phyloP scores from a whole-genome alignment of 2,113 vertebrate genomes.

The Nothoprocta pentlandii region DNA sequence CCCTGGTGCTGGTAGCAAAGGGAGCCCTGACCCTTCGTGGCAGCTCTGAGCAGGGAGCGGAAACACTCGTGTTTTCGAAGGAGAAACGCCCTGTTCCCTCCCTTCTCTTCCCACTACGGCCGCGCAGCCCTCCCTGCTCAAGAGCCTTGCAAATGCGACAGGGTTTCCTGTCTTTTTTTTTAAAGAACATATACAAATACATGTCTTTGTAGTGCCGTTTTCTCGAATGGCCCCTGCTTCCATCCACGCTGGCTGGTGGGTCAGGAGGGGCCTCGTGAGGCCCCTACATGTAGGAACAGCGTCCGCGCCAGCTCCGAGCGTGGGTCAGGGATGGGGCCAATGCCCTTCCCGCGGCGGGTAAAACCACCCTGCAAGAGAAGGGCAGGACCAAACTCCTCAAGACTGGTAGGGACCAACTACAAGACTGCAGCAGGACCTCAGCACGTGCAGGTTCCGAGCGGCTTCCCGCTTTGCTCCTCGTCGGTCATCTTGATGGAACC shows the following conservation, averaged over 20 bases:
- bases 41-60: neutral
- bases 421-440: neutral
- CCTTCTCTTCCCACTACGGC: neutral
- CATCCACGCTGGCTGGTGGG: fast-evolving
- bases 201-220: neutral
- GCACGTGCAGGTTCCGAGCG: neutral
- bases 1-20: fast-evolving
- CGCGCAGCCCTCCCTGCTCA: neutral
- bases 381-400: neutral
- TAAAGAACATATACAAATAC: neutral
- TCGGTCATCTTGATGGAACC: neutral
- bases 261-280: neutral
- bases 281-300: fast-evolving
- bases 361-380: conserved; percentile 1
- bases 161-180: neutral
- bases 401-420: neutral
- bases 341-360: neutral
- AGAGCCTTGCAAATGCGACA: neutral
- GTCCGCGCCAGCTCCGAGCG: fast-evolving
- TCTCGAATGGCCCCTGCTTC: neutral
- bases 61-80: neutral
- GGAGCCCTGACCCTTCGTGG: fast-evolving
- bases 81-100: neutral
- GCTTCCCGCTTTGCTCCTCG: neutral
- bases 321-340: neutral